Evolutionary conservation across 2,888 invertebrate genomes (phyloP), one percentile per base, ranked within the genome.

Genomic region (Orthosia gracilis): DNA sequence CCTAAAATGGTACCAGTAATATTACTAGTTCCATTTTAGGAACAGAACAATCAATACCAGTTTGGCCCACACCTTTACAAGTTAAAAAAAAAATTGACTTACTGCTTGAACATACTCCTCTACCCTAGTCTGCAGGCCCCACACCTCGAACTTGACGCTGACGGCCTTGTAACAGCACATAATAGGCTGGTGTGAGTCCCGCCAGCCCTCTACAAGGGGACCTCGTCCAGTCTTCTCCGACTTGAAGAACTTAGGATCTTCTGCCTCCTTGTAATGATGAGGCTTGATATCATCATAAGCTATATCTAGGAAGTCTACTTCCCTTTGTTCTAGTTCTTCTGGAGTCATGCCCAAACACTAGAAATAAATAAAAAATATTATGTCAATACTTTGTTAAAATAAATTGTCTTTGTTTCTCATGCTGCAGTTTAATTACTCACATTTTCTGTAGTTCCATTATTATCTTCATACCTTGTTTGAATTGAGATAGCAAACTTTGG

Each of bases 161-260:
- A 99, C 99, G 69, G 98, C 95, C 94, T 99, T 99, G 91, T 99
- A 99, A 77, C 99, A 99, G 94, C 99, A 99, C 99, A 99, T 99
- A 65, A 99, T 97, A 0, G 99, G 99, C 78, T 97, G 96, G 49
- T 97, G 97, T 0, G 96, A 97, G 21, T 97, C 97, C 67, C 97
- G 96, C 99, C 99, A 99, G 4, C 98, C 98, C 92, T 98, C 98
- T 26, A 97, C 96, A 9, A 99, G 94, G 0, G 99, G 99, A 0
- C 99, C 99, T 50, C 99, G 97, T 15, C 97, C 97, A 12, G 99
- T 99, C 93, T 98, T 98, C 87, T 96, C 96, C 0, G 99, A 99
- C 92, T 98, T 98, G 89, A 98, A 99, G 90, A 97, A 98, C 88
- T 98, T 98, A 0, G 98, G 98, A 94, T 99, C 99, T 94, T 99